Conservation (phyloP, 53 echinoderm and acorn worm species). For the Apostichopus leukothele region DNA sequence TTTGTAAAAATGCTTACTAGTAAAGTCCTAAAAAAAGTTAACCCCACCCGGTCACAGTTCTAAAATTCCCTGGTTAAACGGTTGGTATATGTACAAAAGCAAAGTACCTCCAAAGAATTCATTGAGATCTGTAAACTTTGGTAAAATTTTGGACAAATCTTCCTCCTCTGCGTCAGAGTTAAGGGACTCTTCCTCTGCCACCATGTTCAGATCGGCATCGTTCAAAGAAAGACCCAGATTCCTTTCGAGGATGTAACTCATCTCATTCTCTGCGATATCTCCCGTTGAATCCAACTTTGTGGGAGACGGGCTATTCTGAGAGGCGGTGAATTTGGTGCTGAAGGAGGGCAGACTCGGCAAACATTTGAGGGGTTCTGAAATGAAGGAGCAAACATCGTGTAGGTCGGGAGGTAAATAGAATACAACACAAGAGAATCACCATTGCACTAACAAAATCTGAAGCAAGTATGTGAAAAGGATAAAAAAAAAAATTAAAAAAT, state of each 20-base stretch:
- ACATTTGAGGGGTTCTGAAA: slow-evolving; percentile 42
- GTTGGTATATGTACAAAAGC: no score
- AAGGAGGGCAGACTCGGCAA: slow-evolving; percentile 42
- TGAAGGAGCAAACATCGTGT: background rate
- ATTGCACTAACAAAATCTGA: no score
- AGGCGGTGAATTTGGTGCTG: slow-evolving; percentile 37
- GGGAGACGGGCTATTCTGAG: slow-evolving; percentile 23
- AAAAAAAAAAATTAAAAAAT: no score
- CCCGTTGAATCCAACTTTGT: slow-evolving; percentile 29
- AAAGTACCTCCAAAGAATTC: slow-evolving; percentile 63
- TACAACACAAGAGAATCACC: no score
- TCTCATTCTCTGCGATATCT: slow-evolving; percentile 45
- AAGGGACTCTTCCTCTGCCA: slow-evolving; percentile 64
- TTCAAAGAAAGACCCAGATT: slow-evolving; percentile 54
- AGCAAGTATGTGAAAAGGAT: no score
- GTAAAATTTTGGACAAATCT: slow-evolving; percentile 74
- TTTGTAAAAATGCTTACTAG: no score
- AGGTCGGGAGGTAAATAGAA: no score
- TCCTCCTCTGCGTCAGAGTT: slow-evolving; percentile 78
- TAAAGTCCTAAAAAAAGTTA: no score
- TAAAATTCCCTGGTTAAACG: no score
- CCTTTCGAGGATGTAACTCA: slow-evolving; percentile 68
- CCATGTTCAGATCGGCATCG: slow-evolving; percentile 72
- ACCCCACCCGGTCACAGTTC: no score
- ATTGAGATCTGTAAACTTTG: slow-evolving; percentile 75